Evolutionary conservation across 2,888 invertebrate species (phyloP).

Genomic region (Fragum whitleyi): DNA sequence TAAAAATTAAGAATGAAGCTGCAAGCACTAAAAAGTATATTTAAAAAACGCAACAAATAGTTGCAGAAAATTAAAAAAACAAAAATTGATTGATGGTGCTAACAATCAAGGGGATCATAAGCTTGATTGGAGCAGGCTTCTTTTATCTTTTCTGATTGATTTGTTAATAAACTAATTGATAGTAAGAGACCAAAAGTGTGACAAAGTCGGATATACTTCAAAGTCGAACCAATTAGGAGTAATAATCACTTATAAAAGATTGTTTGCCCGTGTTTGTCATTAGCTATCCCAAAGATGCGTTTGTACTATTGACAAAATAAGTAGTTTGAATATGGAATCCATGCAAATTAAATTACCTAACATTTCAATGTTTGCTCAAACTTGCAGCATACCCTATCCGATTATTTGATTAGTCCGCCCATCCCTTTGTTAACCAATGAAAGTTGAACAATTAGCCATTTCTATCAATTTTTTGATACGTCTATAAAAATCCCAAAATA

Average conservation of each 20-base stretch:
- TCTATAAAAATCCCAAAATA: slow-evolving; percentile 16
- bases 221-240: slow-evolving; percentile 52
- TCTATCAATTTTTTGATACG: slow-evolving; percentile 10
- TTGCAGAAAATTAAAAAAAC: no score
- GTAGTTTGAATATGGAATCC: slow-evolving; percentile 44
- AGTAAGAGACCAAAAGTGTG: slow-evolving; percentile 43
- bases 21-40: no score
- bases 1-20: no score
- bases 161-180: slow-evolving; percentile 36
- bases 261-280: slow-evolving; percentile 16
- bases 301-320: slow-evolving; percentile 37
- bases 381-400: slow-evolving; percentile 48
- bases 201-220: slow-evolving; percentile 59
- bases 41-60: no score
- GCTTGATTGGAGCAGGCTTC: background rate
- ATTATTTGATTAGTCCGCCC: slow-evolving; percentile 52
- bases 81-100: no score
- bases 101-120: background rate
- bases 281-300: background rate
- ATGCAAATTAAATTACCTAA: slow-evolving; percentile 53
- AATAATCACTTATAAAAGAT: slow-evolving; percentile 44
- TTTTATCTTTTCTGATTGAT: slow-evolving; percentile 23
- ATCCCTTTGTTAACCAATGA: slow-evolving; percentile 54
- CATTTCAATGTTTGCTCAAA: slow-evolving; percentile 64
- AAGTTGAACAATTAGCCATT: slow-evolving; percentile 36